Evolutionary conservation across 2,797 vertebrate species (phyloP), one percentile per base, ranked within the genome.

Genomic region (Enteromius fasciolatus): DNA sequence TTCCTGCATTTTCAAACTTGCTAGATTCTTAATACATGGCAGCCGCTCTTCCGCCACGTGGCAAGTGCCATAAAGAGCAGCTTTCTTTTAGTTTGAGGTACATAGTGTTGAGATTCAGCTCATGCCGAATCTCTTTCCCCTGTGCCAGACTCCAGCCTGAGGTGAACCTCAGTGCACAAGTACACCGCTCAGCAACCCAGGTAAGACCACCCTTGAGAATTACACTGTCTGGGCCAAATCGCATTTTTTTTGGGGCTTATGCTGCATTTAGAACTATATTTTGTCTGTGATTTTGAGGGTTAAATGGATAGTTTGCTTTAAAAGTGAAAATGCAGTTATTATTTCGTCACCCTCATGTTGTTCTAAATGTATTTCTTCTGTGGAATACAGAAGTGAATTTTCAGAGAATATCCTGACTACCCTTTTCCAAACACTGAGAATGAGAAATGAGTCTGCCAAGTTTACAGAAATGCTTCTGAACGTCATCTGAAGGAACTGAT

Each of bases 91-190:
- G 90, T 93, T 90, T 92, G 84, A n/a, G 72, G 70, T 66, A 81
- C 57, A 67, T 69, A 84, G 73, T 86, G 82, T 67, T 76, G 73
- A 48, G 76, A 86, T 80, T 8, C 9, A 46, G 76, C 82, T 87
- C 83, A 88, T 48, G 87, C 88, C 83, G 87, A 69, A 66, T 76
- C 59, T 46, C 75, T 86, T 86, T 92, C 86, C 86, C 87, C 87
- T 39, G 81, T 89, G 87, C 90, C 72, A 12, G 76, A 86, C 91
- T 90, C 85, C 75, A 83, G 83, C 87, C 89, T 0, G 89, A 91
- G 90, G 89, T 91, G 88, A 89, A 86, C 81, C 72, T 39, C 84
- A 81, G 64, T 83, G 28, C 72, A 89, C 87, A 89, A 92, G 87
- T 86, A 85, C 57, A 73, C 67, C 72, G 87, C 82, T 88, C 20